Conservation (phyloP, 2,888 invertebrate species). For the Biston stratarius region DNA sequence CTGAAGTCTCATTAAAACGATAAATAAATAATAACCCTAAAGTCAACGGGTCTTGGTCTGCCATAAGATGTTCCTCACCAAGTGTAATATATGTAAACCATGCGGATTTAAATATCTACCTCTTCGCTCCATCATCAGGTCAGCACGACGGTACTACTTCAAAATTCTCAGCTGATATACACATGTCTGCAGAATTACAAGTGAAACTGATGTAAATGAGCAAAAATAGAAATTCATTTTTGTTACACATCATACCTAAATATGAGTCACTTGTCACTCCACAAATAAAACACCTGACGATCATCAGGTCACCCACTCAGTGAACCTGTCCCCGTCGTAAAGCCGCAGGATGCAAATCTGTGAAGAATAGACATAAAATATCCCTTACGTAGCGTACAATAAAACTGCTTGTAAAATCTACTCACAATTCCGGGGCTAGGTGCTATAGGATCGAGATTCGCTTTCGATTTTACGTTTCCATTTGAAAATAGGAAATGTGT, state of each 20-base stretch:
- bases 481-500: neutral
- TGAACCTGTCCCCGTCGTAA: slow-evolving; percentile 34
- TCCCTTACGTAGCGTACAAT: slow-evolving; percentile 64
- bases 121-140: too few species aligned
- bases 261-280: slow-evolving; percentile 6
- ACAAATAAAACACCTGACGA: slow-evolving; percentile 7
- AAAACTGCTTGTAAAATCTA: slow-evolving; percentile 54
- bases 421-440: slow-evolving; percentile 23
- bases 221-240: neutral
- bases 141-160: too few species aligned
- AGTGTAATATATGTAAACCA: too few species aligned
- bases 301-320: slow-evolving; percentile 20
- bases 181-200: too few species aligned
- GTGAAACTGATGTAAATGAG: too few species aligned
- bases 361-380: slow-evolving; percentile 58
- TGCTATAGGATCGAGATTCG: slow-evolving; percentile 5
- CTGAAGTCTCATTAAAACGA: too few species aligned
- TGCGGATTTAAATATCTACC: too few species aligned
- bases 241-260: neutral
- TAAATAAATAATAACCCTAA: too few species aligned
- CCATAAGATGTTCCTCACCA: too few species aligned
- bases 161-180: too few species aligned
- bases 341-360: slow-evolving; percentile 51
- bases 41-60: too few species aligned
- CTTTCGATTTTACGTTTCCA: slow-evolving; percentile 6